phyloP scores from a whole-genome alignment of 35 echinoderm and acorn worm genomes.

The Patiria miniata region DNA sequence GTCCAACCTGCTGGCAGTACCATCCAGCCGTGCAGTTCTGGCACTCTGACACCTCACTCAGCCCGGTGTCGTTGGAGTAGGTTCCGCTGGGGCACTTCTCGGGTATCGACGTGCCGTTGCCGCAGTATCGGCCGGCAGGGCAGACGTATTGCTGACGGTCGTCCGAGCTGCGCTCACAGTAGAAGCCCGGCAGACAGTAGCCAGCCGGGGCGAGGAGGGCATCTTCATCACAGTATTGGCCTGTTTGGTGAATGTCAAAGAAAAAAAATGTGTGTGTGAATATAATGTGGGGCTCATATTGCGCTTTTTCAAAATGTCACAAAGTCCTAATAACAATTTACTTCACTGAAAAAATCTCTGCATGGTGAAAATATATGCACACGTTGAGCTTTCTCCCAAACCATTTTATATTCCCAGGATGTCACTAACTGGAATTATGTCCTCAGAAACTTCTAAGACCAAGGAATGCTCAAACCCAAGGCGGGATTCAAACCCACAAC shows the following conservation, averaged over 20 bases:
- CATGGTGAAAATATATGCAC: too few species aligned
- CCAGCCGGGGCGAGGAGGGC: conserved; percentile 65
- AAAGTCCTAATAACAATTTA: too few species aligned
- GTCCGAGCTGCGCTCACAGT: conserved; percentile 74
- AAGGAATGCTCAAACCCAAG: too few species aligned
- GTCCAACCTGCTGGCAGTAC: conserved; percentile 87
- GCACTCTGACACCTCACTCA: conserved; percentile 64
- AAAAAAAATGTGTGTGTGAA: neutral
- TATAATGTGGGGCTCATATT: too few species aligned
- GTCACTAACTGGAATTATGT: too few species aligned
- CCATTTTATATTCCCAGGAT: too few species aligned
- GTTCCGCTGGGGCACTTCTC: conserved; percentile 77
- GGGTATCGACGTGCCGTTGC: conserved; percentile 67
- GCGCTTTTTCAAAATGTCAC: too few species aligned
- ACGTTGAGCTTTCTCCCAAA: too few species aligned
- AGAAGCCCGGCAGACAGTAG: conserved; percentile 75
- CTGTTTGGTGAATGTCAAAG: conserved; percentile 18
- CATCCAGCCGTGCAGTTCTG: conserved; percentile 84
- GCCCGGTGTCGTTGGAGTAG: conserved; percentile 87
- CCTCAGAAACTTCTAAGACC: too few species aligned
- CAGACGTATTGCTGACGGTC: conserved; percentile 77
- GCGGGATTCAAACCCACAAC: too few species aligned
- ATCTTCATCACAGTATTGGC: conserved; percentile 73
- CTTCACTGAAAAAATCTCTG: too few species aligned
- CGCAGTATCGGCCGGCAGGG: conserved; percentile 84